Conservation (phyloP, 2,797 vertebrate genomes). For the Onychomys arenicola region DNA sequence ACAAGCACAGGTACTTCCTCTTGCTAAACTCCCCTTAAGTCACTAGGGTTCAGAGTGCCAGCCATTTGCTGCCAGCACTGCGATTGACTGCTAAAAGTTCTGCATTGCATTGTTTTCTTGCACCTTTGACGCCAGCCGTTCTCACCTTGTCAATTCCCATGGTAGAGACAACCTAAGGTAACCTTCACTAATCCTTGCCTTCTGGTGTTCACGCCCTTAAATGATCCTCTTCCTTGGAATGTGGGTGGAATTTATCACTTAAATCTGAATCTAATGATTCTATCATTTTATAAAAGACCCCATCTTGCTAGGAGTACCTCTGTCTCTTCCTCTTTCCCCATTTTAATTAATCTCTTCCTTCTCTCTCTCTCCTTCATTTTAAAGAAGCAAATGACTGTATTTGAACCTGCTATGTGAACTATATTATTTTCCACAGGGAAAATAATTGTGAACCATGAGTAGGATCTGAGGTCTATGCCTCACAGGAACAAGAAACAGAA, state of each 20-base stretch:
- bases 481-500: not conserved
- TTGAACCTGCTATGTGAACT: not conserved
- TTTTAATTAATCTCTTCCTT: no score
- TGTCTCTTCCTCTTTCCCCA: not conserved
- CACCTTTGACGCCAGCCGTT: not conserved
- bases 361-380: not conserved
- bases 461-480: not conserved
- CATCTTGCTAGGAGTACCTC: not conserved
- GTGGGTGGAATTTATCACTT: not conserved
- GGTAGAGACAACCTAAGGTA: not conserved
- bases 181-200: not conserved
- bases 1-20: not conserved
- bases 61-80: not conserved
- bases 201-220: not conserved
- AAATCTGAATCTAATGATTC: not conserved
- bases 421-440: not conserved
- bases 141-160: not conserved
- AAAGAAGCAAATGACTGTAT: not conserved
- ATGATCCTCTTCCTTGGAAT: not conserved
- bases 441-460: not conserved
- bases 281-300: constrained; percentile 24
- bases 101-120: not conserved
- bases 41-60: not conserved
- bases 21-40: constrained; percentile 20
- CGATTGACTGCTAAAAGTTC: not conserved